Evolutionary conservation across 2,797 vertebrate species (phyloP).

Genomic region (Protosalanx chinensis): DNA sequence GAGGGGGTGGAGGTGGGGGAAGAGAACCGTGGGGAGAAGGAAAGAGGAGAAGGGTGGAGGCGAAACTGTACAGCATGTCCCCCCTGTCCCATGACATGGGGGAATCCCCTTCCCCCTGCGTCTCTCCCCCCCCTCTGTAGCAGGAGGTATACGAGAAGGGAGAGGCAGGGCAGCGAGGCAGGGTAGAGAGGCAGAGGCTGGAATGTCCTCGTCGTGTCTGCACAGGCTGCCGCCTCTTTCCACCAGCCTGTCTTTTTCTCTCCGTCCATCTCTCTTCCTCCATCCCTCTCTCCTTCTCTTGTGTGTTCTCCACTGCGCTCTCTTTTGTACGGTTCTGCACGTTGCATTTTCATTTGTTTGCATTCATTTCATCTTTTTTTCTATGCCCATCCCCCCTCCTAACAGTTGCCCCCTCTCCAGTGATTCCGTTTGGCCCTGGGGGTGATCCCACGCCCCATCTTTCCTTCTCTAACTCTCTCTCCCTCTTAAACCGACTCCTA

Average conservation of each 20-base stretch:
- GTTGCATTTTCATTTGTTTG: neutral
- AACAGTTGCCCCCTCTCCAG: no score
- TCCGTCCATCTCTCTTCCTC: constrained; percentile 18
- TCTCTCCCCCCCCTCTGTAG: neutral
- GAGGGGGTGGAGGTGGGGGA: no score
- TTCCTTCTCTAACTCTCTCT: neutral
- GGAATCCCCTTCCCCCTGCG: no score
- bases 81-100: no score
- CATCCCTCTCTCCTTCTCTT: neutral
- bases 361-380: neutral
- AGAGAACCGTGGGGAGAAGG: no score
- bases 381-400: neutral
- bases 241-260: constrained; percentile 14
- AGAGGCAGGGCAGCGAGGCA: neutral
- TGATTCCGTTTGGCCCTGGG: no score
- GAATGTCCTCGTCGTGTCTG: constrained; percentile 57
- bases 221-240: constrained; percentile 35
- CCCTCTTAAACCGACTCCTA: neutral
- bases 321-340: neutral
- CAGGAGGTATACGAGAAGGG: neutral
- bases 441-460: neutral
- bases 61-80: no score
- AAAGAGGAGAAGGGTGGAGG: no score
- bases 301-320: neutral
- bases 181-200: constrained; percentile 14